Evolutionary conservation across 2,113 vertebrate genomes (phyloP).

Genomic region (Leptocoma aspasia): DNA sequence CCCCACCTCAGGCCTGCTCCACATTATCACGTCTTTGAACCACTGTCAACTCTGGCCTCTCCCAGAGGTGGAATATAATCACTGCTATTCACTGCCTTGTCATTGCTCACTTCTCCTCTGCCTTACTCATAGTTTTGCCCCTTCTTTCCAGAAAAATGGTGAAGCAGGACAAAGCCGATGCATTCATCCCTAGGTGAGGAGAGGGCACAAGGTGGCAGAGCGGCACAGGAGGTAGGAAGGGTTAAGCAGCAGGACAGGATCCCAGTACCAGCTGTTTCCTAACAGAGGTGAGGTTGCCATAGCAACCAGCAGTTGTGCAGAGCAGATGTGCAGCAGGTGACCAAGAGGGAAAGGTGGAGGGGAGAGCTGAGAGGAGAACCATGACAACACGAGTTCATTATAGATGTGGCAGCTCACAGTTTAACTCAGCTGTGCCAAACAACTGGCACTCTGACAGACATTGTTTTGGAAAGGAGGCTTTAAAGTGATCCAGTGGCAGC

Average conservation of each 20-base stretch:
- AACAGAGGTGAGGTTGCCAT: neutral
- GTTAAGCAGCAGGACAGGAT: neutral
- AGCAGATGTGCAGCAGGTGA: neutral
- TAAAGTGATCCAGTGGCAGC: neutral
- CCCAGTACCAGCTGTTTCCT: neutral
- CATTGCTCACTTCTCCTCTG: neutral
- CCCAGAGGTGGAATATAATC: neutral
- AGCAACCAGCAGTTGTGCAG: neutral
- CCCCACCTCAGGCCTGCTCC: neutral
- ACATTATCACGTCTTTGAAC: neutral
- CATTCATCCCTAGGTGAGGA: neutral
- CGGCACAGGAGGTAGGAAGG: neutral
- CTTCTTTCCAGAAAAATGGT: neutral
- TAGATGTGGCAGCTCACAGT: neutral
- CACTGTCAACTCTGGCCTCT: neutral
- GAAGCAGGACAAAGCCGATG: neutral
- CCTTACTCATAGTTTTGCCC: neutral
- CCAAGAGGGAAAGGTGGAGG: neutral
- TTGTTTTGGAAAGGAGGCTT: neutral
- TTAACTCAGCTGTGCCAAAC: neutral
- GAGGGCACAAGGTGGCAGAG: neutral
- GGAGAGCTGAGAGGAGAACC: neutral
- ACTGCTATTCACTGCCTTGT: neutral
- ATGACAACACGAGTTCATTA: neutral
- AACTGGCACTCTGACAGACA: neutral